Base-by-base conservation (phyloP, 2,797 vertebrate species). In the Onychomys arenicola region DNA sequence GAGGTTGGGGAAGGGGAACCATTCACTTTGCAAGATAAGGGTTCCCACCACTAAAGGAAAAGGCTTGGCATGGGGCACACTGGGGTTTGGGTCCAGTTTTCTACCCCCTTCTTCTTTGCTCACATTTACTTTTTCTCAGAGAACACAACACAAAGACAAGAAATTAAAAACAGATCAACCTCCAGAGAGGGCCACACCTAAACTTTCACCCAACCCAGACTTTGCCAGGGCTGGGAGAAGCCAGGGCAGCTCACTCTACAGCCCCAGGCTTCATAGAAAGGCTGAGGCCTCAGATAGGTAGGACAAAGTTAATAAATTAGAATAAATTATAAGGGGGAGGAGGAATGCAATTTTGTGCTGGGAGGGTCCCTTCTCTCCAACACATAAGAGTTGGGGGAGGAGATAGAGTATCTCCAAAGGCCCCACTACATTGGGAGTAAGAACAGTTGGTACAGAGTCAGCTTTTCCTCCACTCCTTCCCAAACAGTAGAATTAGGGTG, bases 291-390 rank as follows among this genome's bases (percentile, higher is more conserved):
- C 94, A 69, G 76, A 92, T 23, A 71, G 52, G 75, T 19, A 19
- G 91, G 91, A 40, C 57, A 16, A 94, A 84, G 96, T 98, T 98
- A 98, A 98, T 98, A 98, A 98, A 98, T 98, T 98, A 98, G 93
- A 98, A 98, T 98, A 98, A 98, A 97, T 98, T 98, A 98, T 13
- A 23, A 87, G 34, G 65, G n/a, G 97, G 95, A 52, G 1, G 29
- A 77, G 92, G 92, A 85, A 95, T 96, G 96, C 91, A 97, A 96
- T 96, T 94, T 96, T 97, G 96, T 97, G 96, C 97, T 98, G 91
- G 97, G 96, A 96, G 96, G 96, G 90, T 95, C 96, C 97, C 97
- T 96, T 97, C 92, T 97, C 93, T 94, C 96, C 95, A 96, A 97
- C 97, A 97, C 89, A 0, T 82, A 67, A 63, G 88, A 96, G 85